A percentile compares a stretch with the other conserved stretches of the same genome.
Evolutionary conservation across 1,140 invertebrate species (phyloP).

Genomic region (Caenorhabditis remanei): DNA sequence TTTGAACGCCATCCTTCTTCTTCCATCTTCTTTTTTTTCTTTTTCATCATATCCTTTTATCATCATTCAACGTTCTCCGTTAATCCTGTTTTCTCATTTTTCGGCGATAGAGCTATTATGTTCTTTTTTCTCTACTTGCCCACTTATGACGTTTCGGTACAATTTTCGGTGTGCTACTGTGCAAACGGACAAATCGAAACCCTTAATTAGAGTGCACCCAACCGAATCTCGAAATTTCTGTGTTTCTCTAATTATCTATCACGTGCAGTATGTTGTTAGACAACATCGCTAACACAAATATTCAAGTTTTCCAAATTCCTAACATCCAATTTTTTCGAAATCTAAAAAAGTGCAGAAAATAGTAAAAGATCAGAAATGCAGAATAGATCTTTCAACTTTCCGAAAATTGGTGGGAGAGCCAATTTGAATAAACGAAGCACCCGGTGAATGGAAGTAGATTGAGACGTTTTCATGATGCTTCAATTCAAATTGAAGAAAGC

Average conservation of each 20-base stretch:
- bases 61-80: slow-evolving; percentile 27
- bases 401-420: not conserved
- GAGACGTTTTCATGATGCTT: slow-evolving; percentile 38
- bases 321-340: not conserved
- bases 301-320: no score
- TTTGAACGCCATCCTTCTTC: slow-evolving; percentile 13
- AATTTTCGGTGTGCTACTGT: no score
- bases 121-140: not conserved
- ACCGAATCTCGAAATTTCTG: no score
- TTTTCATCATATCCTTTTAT: slow-evolving; percentile 36
- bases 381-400: not conserved
- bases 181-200: no score
- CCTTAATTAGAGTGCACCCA: no score
- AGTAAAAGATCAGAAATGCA: not conserved
- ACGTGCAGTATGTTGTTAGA: no score
- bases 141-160: slow-evolving; percentile 29
- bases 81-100: slow-evolving; percentile 41
- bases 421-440: slow-evolving; percentile 10
- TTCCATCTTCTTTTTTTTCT: not conserved
- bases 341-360: not conserved
- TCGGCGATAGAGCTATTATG: not conserved
- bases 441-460: slow-evolving; percentile 44
- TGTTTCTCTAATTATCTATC: no score
- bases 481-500: slow-evolving; percentile 28
- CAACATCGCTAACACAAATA: no score